A percentile compares a stretch with the other conserved stretches of the same genome.
Conservation (phyloP, 2,797 vertebrate genomes). For the Oryzias sinensis region DNA sequence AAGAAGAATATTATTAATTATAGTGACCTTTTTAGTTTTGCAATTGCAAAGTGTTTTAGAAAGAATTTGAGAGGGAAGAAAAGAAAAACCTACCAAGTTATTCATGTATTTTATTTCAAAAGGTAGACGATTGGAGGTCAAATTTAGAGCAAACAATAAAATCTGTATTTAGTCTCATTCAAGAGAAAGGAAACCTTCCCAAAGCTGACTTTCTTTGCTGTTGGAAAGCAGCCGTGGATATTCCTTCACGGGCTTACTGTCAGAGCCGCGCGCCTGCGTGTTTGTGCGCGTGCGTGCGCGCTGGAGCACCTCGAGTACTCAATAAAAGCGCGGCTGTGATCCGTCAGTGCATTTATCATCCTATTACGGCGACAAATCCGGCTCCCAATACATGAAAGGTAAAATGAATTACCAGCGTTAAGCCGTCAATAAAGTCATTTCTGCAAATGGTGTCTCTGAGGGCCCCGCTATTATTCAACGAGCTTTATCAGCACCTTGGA, state of each 20-base stretch:
- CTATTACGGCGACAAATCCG: conserved; percentile 95
- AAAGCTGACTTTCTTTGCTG: too few species aligned
- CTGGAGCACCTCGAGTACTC: conserved; percentile 63
- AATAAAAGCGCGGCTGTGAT: conserved; percentile 88
- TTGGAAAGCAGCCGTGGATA: too few species aligned
- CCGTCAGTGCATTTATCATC: conserved; percentile 97
- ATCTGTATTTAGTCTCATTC: too few species aligned
- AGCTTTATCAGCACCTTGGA: conserved; percentile 98
- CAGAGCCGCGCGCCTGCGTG: conserved; percentile 9
- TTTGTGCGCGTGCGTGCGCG: conserved; percentile 3
- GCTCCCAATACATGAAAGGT: conserved; percentile 91
- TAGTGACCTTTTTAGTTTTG: too few species aligned
- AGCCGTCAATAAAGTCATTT: conserved; percentile 99
- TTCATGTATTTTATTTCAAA: too few species aligned
- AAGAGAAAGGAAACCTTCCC: too few species aligned
- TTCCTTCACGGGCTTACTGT: conserved; percentile 13
- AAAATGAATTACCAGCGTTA: conserved; percentile 97
- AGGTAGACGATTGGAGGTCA: too few species aligned
- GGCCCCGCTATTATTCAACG: conserved; percentile 93
- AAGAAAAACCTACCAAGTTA: too few species aligned
- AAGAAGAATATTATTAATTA: too few species aligned
- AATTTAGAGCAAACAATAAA: too few species aligned
- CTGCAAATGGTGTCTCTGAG: conserved; percentile 96
- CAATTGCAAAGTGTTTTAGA: too few species aligned
- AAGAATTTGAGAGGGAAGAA: too few species aligned